Conservation (phyloP, 2,888 invertebrate species). For the Zele albiditarsus region DNA sequence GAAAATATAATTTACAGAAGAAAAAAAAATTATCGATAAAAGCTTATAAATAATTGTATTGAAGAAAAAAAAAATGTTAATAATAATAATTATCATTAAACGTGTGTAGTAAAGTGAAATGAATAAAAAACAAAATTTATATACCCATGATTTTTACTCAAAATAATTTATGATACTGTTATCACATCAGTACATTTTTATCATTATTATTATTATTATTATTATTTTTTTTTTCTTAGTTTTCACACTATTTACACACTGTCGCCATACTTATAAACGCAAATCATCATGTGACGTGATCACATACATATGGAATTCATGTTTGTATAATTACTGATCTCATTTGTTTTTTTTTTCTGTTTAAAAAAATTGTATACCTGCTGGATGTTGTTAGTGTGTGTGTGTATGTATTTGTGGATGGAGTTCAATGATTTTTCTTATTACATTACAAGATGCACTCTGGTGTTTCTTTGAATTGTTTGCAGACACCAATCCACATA, state of each 20-base stretch:
- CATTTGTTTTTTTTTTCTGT: neutral
- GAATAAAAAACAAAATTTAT: neutral
- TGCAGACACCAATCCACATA: constrained; percentile 6
- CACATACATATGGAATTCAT: neutral
- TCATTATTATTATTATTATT: neutral
- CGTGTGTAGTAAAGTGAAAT: too few species aligned
- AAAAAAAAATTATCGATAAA: too few species aligned
- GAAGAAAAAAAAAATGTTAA: too few species aligned
- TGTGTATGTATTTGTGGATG: neutral
- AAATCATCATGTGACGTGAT: constrained; percentile 1
- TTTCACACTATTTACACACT: constrained; percentile 10
- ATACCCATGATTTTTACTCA: constrained; percentile 11
- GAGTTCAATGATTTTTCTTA: constrained; percentile 32
- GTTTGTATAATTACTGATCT: neutral
- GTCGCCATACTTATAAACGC: constrained; percentile 13
- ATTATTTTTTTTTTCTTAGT: constrained; percentile 13
- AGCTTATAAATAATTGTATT: too few species aligned
- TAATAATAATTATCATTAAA: too few species aligned
- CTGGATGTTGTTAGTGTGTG: too few species aligned
- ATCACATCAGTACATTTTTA: constrained; percentile 18
- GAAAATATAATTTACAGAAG: too few species aligned
- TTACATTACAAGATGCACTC: neutral
- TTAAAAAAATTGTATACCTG: neutral
- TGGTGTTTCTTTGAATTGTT: neutral
- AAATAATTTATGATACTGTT: constrained; percentile 35